Evolutionary conservation across 2,113 vertebrate species (phyloP), one percentile per base, ranked within the genome.

Genomic region (Centropus unirufus): DNA sequence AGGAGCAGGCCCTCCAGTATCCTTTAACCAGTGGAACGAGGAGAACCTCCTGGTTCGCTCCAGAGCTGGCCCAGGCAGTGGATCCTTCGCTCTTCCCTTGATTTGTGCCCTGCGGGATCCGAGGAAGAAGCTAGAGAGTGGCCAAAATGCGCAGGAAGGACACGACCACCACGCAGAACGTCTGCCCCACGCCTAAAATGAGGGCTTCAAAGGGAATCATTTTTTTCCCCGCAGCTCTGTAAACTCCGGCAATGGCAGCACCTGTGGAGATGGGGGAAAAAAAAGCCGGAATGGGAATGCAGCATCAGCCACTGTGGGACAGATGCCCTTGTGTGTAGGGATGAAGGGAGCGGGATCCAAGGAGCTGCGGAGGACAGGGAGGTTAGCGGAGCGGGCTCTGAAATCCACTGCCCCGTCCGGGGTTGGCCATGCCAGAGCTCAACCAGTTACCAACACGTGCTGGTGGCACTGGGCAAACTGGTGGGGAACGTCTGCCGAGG

Each of bases 191-290:
- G 16, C 99, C 99, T 21, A 99, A 97, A 62, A 99, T 98, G 36
- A 99, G 98, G 29, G 99, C 99, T 96, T 98, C 99, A 54, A 99
- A 97, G 3, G 99, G 98, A 47, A 98, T 98, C 99, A 99, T 99
- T 64, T 97, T 98, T 94, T 99, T 99, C 88, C 99, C 99, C 0
- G 99, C 99, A 13, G 99, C 99, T 97, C 99, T 98, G 97, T 99
- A 99, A 55, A 99, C 99, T 10, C 99, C 99, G 44, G 99, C 99
- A 79, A 99, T 98, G 52, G 99, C 99, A 63, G 99, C 99, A 98
- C 99, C 99, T 99, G 95, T 3, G 30, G 34, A 86, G 61, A 55
- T 55, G 16, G 23, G 12, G 8, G 20, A 76, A 46, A 78, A 8
- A 21, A 76, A 46, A 78, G 34, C 51, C 14, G 0, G 23, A 64